These are phyloP conservation scores for Sabatieria punctata DNA, from an alignment of 2,888 invertebrate species.

Conservation along the genomic window DNA sequence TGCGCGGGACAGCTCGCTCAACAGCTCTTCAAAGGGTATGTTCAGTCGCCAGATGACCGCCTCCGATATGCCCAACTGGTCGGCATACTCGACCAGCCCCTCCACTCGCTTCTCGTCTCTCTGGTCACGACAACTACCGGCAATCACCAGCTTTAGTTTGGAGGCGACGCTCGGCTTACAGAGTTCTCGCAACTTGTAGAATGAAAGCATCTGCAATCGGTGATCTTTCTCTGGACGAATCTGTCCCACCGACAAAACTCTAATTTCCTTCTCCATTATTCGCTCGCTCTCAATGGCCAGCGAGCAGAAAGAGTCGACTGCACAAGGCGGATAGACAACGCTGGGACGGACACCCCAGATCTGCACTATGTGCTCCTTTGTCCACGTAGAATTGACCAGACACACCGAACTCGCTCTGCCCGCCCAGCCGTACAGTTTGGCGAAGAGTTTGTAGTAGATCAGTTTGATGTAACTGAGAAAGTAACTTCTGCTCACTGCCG, in stretches of 20 bases:
- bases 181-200: conserved; percentile 17
- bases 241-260: conserved; percentile 75
- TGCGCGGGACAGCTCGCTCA: conserved; percentile 48
- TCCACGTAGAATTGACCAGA: conserved; percentile 83
- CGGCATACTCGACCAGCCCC: conserved; percentile 48
- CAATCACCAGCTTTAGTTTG: conserved; percentile 51
- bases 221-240: conserved; percentile 97
- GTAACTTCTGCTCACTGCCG: conserved; percentile 55
- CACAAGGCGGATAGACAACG: conserved; percentile 82
- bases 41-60: conserved; percentile 77
- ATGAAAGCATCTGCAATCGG: conserved; percentile 53
- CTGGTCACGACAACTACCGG: conserved; percentile 72
- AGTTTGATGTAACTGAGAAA: conserved; percentile 63
- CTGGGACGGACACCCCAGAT: conserved; percentile 40
- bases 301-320: conserved; percentile 49
- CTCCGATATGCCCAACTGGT: conserved; percentile 61
- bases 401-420: conserved; percentile 45
- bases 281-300: conserved; percentile 10
- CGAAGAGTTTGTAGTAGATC: conserved; percentile 74
- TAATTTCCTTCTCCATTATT: conserved; percentile 26
- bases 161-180: not conserved
- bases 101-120: conserved; percentile 60
- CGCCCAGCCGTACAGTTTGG: conserved; percentile 61
- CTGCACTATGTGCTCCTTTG: conserved; percentile 68
- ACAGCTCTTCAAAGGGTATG: conserved; percentile 58